phyloP scores from a whole-genome alignment of 2,888 invertebrate species.

The Acrobasis consociella region DNA sequence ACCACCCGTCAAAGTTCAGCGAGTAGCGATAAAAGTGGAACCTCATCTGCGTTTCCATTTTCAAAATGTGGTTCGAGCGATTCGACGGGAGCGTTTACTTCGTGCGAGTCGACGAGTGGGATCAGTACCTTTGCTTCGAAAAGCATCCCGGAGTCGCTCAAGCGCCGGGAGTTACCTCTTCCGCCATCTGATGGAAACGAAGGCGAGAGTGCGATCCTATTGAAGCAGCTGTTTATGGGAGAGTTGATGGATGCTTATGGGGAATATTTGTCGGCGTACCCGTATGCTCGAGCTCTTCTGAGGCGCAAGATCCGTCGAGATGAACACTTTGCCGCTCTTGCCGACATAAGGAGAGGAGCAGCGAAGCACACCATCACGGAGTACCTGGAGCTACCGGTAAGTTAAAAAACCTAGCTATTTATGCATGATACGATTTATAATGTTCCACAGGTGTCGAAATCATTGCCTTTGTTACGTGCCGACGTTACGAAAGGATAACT shows the following conservation, averaged over 20 bases:
- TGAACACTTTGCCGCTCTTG: slow-evolving; percentile 86
- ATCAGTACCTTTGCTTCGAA: slow-evolving; percentile 68
- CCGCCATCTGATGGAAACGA: slow-evolving; percentile 58
- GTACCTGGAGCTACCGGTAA: slow-evolving; percentile 87
- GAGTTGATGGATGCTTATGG: slow-evolving; percentile 86
- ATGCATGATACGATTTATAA: slow-evolving; percentile 2
- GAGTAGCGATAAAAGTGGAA: slow-evolving; percentile 74
- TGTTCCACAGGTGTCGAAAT: slow-evolving; percentile 15
- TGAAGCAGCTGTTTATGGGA: slow-evolving; percentile 84
- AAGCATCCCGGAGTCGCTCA: slow-evolving; percentile 63
- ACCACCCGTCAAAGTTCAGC: slow-evolving; percentile 73
- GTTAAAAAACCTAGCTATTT: slow-evolving; percentile 48
- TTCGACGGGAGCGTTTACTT: slow-evolving; percentile 72
- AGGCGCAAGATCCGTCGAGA: slow-evolving; percentile 84
- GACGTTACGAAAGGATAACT: slow-evolving; percentile 44
- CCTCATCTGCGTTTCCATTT: slow-evolving; percentile 77
- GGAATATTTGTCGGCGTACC: slow-evolving; percentile 84
- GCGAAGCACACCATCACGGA: slow-evolving; percentile 85
- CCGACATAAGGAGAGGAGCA: slow-evolving; percentile 85
- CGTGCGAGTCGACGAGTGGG: slow-evolving; percentile 76
- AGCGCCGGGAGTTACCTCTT: slow-evolving; percentile 67
- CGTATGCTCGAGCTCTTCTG: slow-evolving; percentile 83
- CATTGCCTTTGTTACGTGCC: slow-evolving; percentile 27
- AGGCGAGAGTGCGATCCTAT: slow-evolving; percentile 71
- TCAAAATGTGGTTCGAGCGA: slow-evolving; percentile 78